Evolutionary conservation across 2,113 vertebrate genomes (phyloP).

Genomic region (Saccopteryx bilineata): DNA sequence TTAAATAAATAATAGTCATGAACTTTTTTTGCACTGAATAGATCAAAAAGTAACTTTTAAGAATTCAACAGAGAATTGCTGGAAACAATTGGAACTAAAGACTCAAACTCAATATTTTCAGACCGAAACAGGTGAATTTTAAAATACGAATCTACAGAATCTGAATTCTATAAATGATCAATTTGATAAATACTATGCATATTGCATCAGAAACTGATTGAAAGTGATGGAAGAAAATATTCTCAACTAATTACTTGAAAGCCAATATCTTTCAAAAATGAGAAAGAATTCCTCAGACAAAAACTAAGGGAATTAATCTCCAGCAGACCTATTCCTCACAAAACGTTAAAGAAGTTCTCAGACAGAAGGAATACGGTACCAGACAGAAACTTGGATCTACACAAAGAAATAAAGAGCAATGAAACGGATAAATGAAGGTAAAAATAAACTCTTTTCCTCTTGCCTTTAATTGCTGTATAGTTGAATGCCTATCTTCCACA

Average conservation of each 20-base stretch:
- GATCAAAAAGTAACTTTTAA: neutral
- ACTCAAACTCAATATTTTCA: neutral
- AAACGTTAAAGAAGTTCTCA: neutral
- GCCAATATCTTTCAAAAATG: neutral
- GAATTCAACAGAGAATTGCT: neutral
- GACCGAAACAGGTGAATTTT: neutral
- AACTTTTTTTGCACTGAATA: neutral
- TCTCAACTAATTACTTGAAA: neutral
- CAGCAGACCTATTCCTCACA: neutral
- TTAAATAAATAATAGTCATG: neutral
- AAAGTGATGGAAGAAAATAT: neutral
- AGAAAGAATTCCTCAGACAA: conserved; percentile 26
- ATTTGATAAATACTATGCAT: neutral
- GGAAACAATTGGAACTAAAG: neutral
- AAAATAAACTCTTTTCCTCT: conserved; percentile 2
- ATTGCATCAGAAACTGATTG: neutral
- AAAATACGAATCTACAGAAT: neutral
- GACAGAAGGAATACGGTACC: neutral
- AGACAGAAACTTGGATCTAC: neutral
- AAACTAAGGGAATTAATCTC: conserved; percentile 22
- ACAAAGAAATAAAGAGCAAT: neutral
- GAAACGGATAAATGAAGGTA: neutral
- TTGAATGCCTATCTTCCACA: neutral
- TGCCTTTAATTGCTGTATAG: conserved; percentile 4
- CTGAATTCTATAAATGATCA: neutral